Base-by-base conservation (phyloP, 2,113 vertebrate species). In the Paramisgurnus dabryanus region DNA sequence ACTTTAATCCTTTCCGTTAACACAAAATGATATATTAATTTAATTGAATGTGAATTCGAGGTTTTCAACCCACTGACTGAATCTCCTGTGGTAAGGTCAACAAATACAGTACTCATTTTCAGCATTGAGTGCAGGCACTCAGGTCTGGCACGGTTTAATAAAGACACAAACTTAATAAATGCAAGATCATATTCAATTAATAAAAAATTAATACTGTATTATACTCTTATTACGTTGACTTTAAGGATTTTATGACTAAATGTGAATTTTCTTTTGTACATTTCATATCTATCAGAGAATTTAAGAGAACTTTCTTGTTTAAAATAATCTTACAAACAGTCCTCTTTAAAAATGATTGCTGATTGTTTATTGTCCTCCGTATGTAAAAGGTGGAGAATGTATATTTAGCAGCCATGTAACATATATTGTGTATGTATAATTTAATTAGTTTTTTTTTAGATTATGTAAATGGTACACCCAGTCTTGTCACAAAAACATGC, bases 41-140 rank as follows among this genome's bases (percentile, higher is more conserved):
- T 15, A 7, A 58, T 12, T n/a, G n/a, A 58, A 7, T 58, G 17
- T 58, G n/a, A 58, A 18, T 18, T n/a, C 18, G 17, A 58, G n/a
- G 15, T 45, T 75, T 64, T 64, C 8, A 63, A 13, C 18, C 47
- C 7, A 4, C n/a, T 22, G 6, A 55, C 47, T 27, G 60, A 66
- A 71, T 43, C 18, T 6, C 15, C 12, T n/a, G 13, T 27, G 53
- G 5, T 53, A 65, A 55, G 15, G 40, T 10, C 3, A n/a, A 63
- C 27, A 41, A n/a, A 53, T 50, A 34, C 18, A 40, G 18, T 18
- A 27, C 45, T 55, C 10, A 18, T 49, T 76, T 60, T 41, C 61
- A 58, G 65, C 27, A 77, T 67, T 78, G 84, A 83, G 78, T 82
- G 78, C 80, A 67, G 78, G 84, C 84, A 34, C 84, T 85, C 83